Evolutionary conservation across 2,797 vertebrate genomes (phyloP).

Genomic region (Okamejei kenojei): DNA sequence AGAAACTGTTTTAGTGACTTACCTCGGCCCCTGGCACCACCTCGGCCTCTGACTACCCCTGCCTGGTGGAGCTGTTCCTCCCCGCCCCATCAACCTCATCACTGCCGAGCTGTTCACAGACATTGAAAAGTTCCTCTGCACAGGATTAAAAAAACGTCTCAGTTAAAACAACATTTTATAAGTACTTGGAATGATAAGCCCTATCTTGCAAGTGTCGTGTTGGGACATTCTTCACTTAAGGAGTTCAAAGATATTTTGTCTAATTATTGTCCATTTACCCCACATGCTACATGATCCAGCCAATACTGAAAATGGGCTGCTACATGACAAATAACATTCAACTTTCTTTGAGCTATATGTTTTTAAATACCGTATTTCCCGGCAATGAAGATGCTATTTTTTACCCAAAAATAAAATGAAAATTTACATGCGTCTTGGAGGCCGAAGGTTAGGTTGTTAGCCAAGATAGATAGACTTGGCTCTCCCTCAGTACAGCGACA

Average conservation of each 20-base stretch:
- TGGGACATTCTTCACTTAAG: not conserved
- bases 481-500: too few relatives aligned
- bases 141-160: constrained; percentile 9
- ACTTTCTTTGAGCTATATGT: too few relatives aligned
- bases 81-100: constrained; percentile 86
- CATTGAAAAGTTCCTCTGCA: constrained; percentile 90
- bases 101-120: constrained; percentile 91
- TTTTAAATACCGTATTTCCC: too few relatives aligned
- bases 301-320: too few relatives aligned
- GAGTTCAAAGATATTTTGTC: not conserved
- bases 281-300: not conserved
- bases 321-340: too few relatives aligned
- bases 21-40: constrained; percentile 77
- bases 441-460: too few relatives aligned
- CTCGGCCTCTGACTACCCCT: constrained; percentile 72
- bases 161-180: not conserved
- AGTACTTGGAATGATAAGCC: constrained; percentile 38
- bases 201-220: not conserved
- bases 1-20: constrained; percentile 41
- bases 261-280: not conserved
- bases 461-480: too few relatives aligned
- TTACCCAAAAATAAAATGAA: too few relatives aligned
- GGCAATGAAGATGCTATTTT: too few relatives aligned
- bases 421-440: too few relatives aligned
- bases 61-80: constrained; percentile 63